These are phyloP conservation scores for Mesopsocus fuscifrons DNA, from an alignment of 2,888 invertebrate genomes.

Conservation along the genomic window DNA sequence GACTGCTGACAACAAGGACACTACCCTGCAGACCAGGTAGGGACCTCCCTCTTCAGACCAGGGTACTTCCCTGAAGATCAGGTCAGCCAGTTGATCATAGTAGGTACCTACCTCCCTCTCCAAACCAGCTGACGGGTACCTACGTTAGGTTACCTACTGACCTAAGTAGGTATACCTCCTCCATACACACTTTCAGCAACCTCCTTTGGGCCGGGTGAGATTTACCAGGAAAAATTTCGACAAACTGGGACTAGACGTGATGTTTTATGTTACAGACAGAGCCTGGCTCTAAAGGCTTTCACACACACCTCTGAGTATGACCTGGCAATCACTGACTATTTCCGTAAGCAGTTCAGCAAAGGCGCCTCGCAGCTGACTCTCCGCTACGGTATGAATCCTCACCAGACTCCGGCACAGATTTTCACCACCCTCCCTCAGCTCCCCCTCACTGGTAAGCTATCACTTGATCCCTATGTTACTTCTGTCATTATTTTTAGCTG, in stretches of 20 bases:
- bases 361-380: constrained; percentile 63
- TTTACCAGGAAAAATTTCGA: no score
- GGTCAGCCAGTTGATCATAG: no score
- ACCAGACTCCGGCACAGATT: constrained; percentile 89
- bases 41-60: constrained; percentile 10
- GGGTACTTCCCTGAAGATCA: no score
- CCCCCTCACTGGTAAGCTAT: constrained; percentile 44
- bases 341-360: constrained; percentile 71
- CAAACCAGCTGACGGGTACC: no score
- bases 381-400: constrained; percentile 95
- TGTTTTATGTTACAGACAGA: constrained; percentile 37
- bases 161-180: no score
- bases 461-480: neutral
- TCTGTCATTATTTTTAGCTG: neutral
- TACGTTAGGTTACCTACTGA: no score
- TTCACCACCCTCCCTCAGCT: constrained; percentile 60
- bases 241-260: no score
- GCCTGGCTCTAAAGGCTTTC: constrained; percentile 81
- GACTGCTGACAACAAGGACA: constrained; percentile 40
- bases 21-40: constrained; percentile 50
- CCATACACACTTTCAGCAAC: no score
- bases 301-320: constrained; percentile 93
- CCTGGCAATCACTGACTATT: constrained; percentile 83
- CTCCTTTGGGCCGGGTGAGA: no score
- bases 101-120: no score